phyloP scores from a whole-genome alignment of 2,797 vertebrate genomes.

The Microcaecilia unicolor region DNA sequence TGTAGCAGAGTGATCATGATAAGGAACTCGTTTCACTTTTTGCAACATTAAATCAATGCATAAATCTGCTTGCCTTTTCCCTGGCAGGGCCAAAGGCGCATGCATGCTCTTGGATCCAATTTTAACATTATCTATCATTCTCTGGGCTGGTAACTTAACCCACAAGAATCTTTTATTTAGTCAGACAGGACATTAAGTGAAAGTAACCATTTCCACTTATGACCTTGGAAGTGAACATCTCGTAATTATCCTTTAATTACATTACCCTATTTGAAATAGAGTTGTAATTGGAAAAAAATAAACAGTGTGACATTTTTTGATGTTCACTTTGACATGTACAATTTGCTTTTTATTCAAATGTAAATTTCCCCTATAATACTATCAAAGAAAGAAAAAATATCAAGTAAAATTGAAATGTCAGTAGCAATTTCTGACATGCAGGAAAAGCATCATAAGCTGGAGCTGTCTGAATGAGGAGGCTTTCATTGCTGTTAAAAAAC shows the following conservation, averaged over 20 bases:
- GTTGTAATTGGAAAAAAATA: conserved; percentile 58
- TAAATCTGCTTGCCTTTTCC: conserved; percentile 4
- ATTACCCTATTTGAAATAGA: conserved; percentile 65
- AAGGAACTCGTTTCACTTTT: no score
- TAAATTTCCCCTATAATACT: conserved; percentile 50
- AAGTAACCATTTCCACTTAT: conserved; percentile 57
- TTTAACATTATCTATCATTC: no score
- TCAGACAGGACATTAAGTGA: conserved; percentile 45
- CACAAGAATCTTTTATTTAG: conserved; percentile 44
- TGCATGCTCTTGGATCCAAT: conserved; percentile 19
- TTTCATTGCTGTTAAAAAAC: conserved; percentile 23
- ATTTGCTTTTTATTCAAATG: conserved; percentile 70
- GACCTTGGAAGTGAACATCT: conserved; percentile 59
- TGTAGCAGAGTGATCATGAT: conserved; percentile 29
- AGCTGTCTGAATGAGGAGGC: conserved; percentile 23
- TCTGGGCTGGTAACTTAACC: conserved; percentile 30
- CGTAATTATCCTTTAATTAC: conserved; percentile 69
- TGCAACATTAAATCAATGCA: no score
- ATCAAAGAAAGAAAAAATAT: conserved; percentile 58
- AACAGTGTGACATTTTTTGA: conserved; percentile 51
- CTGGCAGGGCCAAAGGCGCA: conserved; percentile 7
- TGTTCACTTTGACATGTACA: conserved; percentile 43
- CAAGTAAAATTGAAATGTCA: conserved; percentile 86
- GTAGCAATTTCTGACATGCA: conserved; percentile 81
- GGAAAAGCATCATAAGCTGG: conserved; percentile 58